These are phyloP conservation scores for Adrianichthys oophorus DNA, from an alignment of 2,797 vertebrate genomes.

Conservation along the genomic window DNA sequence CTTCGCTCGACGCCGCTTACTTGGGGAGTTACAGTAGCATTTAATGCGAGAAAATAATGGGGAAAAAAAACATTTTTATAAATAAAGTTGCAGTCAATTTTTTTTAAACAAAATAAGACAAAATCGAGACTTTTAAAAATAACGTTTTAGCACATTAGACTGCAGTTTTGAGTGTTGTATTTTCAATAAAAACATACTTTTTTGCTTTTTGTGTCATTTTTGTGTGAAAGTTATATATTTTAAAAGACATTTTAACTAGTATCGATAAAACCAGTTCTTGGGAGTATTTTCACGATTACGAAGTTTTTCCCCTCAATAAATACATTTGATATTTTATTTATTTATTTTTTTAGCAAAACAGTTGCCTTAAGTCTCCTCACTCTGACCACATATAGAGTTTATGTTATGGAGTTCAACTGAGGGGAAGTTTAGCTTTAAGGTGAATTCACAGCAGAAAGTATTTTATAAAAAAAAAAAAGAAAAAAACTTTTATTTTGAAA, in stretches of 20 bases:
- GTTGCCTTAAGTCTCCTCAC: too few species aligned
- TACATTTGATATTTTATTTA: too few species aligned
- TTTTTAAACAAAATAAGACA: slow-evolving; percentile 3
- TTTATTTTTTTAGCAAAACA: too few species aligned
- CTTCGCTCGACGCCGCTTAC: slow-evolving; percentile 59
- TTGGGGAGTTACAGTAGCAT: slow-evolving; percentile 49
- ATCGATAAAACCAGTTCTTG: neutral
- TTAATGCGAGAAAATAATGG: slow-evolving; percentile 33
- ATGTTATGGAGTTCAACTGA: too few species aligned
- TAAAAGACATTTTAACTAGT: neutral
- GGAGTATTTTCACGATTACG: neutral
- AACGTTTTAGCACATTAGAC: slow-evolving; percentile 1
- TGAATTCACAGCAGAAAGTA: too few species aligned
- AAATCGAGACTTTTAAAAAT: neutral
- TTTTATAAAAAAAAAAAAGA: too few species aligned
- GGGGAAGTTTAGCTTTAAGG: too few species aligned
- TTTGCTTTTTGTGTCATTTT: slow-evolving; percentile 41
- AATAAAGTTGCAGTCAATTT: slow-evolving; percentile 3
- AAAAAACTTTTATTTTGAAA: too few species aligned
- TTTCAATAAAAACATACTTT: slow-evolving; percentile 59
- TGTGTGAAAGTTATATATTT: slow-evolving; percentile 47
- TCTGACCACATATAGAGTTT: too few species aligned
- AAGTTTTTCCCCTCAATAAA: too few species aligned
- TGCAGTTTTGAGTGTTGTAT: slow-evolving; percentile 36
- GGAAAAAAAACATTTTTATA: slow-evolving; percentile 14